phyloP scores from a whole-genome alignment of 2,888 invertebrate species.

The Tenthredo distinguenda region DNA sequence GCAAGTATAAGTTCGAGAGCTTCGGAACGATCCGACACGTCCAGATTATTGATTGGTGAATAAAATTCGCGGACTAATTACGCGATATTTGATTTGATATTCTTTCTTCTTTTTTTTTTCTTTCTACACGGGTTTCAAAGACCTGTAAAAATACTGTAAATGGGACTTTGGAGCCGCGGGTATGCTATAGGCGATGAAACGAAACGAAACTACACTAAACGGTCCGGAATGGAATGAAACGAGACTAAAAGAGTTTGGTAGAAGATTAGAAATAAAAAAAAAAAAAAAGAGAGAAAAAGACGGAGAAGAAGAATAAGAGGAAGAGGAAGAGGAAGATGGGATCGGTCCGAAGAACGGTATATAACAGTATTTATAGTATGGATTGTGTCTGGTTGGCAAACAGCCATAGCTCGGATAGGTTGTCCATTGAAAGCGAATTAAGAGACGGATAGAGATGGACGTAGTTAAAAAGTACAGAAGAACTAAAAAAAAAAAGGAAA shows the following conservation, averaged over 20 bases:
- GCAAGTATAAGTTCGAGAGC: too few species aligned
- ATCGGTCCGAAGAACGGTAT: constrained; percentile 60
- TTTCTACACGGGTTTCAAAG: neutral
- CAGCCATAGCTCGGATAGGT: constrained; percentile 63
- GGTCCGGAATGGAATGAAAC: constrained; percentile 54
- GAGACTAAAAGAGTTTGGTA: constrained; percentile 20
- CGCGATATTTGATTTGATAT: too few species aligned
- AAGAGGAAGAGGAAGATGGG: constrained; percentile 58
- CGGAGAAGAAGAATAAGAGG: constrained; percentile 37
- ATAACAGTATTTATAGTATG: constrained; percentile 75
- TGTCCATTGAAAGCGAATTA: constrained; percentile 62
- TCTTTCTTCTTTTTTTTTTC: too few species aligned
- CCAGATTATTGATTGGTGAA: neutral
- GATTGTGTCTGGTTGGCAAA: constrained; percentile 76
- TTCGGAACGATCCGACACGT: too few species aligned
- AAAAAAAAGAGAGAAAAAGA: constrained; percentile 51
- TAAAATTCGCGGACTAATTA: too few species aligned
- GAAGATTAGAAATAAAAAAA: constrained; percentile 9
- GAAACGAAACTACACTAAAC: constrained; percentile 57
- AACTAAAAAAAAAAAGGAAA: neutral
- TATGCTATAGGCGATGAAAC: constrained; percentile 45
- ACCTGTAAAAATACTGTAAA: neutral
- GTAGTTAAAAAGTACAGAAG: neutral
- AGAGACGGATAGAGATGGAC: constrained; percentile 46
- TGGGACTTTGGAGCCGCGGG: neutral